Percentiles rank a stretch among this genome's conserved stretches.
Evolutionary conservation across 2,797 vertebrate species (phyloP).

Genomic region (Pangasius sanitwongsei): DNA sequence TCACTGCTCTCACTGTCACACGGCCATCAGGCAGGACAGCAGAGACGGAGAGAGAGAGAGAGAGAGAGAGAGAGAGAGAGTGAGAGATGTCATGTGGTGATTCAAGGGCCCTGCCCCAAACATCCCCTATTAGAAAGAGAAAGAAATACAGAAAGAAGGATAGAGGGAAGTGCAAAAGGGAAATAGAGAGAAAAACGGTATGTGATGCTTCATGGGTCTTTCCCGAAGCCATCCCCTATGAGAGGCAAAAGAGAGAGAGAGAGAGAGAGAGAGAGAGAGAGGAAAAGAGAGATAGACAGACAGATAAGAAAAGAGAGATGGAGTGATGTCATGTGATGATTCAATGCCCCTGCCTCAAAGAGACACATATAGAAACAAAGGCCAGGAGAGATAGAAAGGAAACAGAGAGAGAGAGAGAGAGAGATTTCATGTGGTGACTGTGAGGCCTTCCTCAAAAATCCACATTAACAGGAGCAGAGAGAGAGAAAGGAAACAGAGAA

Average conservation of each 20-base stretch:
- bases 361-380: slow-evolving; percentile 63
- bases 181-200: not conserved
- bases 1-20: slow-evolving; percentile 82
- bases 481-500: not conserved
- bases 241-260: not conserved
- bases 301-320: slow-evolving; percentile 36
- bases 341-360: slow-evolving; percentile 48
- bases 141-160: not conserved
- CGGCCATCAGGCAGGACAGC: slow-evolving; percentile 85
- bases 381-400: slow-evolving; percentile 38
- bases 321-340: slow-evolving; percentile 34
- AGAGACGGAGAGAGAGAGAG: slow-evolving; percentile 78
- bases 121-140: not conserved
- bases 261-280: slow-evolving; percentile 34
- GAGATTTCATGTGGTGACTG: not conserved
- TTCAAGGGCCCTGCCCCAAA: slow-evolving; percentile 30
- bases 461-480: not conserved
- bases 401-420: slow-evolving; percentile 52
- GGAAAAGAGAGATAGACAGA: slow-evolving; percentile 4
- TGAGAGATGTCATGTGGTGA: slow-evolving; percentile 12
- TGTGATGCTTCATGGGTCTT: not conserved
- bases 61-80: slow-evolving; percentile 61
- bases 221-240: not conserved
- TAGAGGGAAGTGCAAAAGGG: not conserved
- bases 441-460: not conserved